Conservation (phyloP, 2,888 invertebrate species). For the Drosophila buzzatii region DNA sequence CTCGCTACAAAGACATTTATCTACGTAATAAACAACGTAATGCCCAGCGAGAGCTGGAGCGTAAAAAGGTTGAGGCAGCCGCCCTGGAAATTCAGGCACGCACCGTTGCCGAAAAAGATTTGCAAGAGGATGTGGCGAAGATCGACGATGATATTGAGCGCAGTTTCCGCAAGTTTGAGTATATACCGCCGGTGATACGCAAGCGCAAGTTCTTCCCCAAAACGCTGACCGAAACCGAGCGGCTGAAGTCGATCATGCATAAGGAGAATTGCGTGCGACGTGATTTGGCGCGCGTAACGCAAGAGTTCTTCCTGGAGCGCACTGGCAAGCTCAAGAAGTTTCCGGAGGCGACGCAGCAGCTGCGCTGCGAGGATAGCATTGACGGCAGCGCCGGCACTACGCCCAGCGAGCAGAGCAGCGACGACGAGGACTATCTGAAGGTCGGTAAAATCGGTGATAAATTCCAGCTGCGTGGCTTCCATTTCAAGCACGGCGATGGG, state of each 20-base stretch:
- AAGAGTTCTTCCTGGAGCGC: slow-evolving; percentile 69
- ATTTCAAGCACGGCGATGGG: slow-evolving; percentile 79
- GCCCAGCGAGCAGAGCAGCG: slow-evolving; percentile 79
- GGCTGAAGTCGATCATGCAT: slow-evolving; percentile 72
- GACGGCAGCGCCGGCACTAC: slow-evolving; percentile 49
- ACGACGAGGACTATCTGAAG: slow-evolving; percentile 81
- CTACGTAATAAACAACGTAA: slow-evolving; percentile 58
- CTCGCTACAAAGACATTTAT: slow-evolving; percentile 80
- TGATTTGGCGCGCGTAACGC: slow-evolving; percentile 72
- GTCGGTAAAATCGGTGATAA: slow-evolving; percentile 79
- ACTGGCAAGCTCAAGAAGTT: slow-evolving; percentile 67
- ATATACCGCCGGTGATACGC: slow-evolving; percentile 51
- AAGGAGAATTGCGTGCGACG: slow-evolving; percentile 70
- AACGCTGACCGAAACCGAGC: slow-evolving; percentile 76
- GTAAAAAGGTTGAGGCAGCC: slow-evolving; percentile 19
- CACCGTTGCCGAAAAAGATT: slow-evolving; percentile 67
- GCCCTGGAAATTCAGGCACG: slow-evolving; percentile 48
- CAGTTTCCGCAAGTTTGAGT: slow-evolving; percentile 63
- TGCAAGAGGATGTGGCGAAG: slow-evolving; percentile 53
- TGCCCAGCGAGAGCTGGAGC: slow-evolving; percentile 33
- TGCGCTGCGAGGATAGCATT: slow-evolving; percentile 68
- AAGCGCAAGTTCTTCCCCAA: slow-evolving; percentile 78
- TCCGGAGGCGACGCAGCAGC: slow-evolving; percentile 67
- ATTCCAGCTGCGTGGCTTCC: slow-evolving; percentile 83
- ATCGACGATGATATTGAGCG: slow-evolving; percentile 75